A percentile compares a stretch with the other conserved stretches of the same genome.
These are phyloP conservation scores for Halcyon chelicuti DNA, from an alignment of 2,797 vertebrate species.

Conservation along the genomic window DNA sequence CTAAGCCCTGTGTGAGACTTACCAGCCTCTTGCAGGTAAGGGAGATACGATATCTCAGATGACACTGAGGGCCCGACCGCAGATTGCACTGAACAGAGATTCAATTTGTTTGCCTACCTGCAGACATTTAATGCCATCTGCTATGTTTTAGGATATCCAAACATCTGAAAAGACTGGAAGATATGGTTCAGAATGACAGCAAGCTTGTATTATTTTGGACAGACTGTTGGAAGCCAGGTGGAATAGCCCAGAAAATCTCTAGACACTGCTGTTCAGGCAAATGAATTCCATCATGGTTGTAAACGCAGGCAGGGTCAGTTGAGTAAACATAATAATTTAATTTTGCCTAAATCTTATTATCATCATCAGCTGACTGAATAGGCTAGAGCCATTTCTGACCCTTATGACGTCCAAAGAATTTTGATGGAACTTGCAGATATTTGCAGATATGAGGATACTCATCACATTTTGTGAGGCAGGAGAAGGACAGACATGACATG, in stretches of 20 bases:
- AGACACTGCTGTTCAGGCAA: background rate
- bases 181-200: background rate
- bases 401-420: background rate
- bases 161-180: conserved; percentile 9
- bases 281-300: background rate
- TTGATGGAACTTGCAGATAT: background rate
- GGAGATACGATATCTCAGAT: background rate
- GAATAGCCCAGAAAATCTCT: background rate
- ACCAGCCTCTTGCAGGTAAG: background rate
- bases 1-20: background rate
- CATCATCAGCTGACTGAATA: background rate
- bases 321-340: background rate
- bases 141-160: background rate
- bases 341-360: background rate
- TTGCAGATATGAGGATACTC: background rate
- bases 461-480: background rate
- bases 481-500: background rate
- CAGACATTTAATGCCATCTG: conserved; percentile 37
- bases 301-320: background rate
- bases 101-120: conserved; percentile 18
- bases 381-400: background rate
- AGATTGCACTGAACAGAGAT: background rate
- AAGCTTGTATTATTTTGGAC: background rate
- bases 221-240: background rate
- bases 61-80: background rate